phyloP scores from a whole-genome alignment of 2,797 vertebrate genomes.

The Epinephelus awoara region DNA sequence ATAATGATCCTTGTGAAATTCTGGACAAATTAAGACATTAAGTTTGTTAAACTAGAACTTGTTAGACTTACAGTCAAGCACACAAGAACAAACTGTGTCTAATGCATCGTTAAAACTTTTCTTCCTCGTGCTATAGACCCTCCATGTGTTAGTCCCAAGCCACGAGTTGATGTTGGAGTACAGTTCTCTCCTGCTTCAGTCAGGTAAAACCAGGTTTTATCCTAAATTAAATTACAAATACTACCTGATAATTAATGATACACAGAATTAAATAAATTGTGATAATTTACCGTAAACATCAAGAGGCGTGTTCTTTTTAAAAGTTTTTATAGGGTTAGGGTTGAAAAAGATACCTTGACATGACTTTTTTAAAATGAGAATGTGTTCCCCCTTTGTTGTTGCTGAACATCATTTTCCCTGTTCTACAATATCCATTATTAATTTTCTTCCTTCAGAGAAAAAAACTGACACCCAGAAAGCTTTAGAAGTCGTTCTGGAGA shows the following conservation, averaged over 20 bases:
- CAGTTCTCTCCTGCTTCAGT: slow-evolving; percentile 73
- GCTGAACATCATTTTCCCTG: not conserved
- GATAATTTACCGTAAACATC: too few relatives aligned
- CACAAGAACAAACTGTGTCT: not conserved
- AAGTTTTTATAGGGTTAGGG: too few relatives aligned
- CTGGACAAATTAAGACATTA: not conserved
- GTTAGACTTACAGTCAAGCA: not conserved
- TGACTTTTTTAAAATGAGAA: too few relatives aligned
- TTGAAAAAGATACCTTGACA: too few relatives aligned
- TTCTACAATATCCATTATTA: not conserved
- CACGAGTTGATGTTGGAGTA: slow-evolving; percentile 95
- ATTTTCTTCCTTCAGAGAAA: slow-evolving; percentile 79
- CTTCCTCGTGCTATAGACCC: slow-evolving; percentile 77
- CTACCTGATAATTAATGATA: not conserved
- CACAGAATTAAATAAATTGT: not conserved
- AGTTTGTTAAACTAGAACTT: not conserved
- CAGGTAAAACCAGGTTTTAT: slow-evolving; percentile 67
- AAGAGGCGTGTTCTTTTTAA: too few relatives aligned
- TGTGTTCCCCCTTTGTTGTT: not conserved
- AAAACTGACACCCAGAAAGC: slow-evolving; percentile 74
- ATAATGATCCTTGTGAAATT: not conserved
- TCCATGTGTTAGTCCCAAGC: slow-evolving; percentile 89
- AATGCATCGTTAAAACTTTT: not conserved
- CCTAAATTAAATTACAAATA: not conserved
- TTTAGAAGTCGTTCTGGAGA: slow-evolving; percentile 87